phyloP scores from a whole-genome alignment of 2,797 vertebrate species.

The Podarcis siculus region DNA sequence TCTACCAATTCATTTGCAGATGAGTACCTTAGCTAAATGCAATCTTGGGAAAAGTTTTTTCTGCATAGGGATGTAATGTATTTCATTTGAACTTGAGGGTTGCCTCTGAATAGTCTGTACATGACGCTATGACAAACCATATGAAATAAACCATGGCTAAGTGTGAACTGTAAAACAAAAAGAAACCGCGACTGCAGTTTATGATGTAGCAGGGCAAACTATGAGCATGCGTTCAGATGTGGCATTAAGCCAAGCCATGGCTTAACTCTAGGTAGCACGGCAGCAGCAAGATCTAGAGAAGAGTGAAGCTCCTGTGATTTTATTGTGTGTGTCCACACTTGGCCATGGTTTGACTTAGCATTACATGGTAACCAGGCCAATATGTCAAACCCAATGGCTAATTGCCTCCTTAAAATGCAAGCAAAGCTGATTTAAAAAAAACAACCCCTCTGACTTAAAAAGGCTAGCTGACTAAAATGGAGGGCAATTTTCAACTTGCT shows the following conservation, averaged over 20 bases:
- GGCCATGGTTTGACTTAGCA: no score
- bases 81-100: conserved; percentile 59
- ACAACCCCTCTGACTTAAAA: conserved; percentile 71
- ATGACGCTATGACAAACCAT: no score
- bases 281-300: no score
- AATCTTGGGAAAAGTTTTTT: neutral
- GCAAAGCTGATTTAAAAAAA: conserved; percentile 51
- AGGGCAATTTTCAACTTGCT: conserved; percentile 71
- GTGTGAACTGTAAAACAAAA: no score
- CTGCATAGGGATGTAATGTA: conserved; percentile 37
- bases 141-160: no score
- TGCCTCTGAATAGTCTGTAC: neutral
- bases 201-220: no score
- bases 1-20: conserved; percentile 7
- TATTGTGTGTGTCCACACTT: no score
- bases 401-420: conserved; percentile 70
- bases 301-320: no score
- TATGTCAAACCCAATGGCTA: conserved; percentile 53
- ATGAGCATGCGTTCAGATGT: no score
- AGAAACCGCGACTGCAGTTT: no score
- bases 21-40: conserved; percentile 1
- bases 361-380: neutral
- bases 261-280: no score
- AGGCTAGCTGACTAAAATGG: conserved; percentile 59
- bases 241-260: no score